Percentiles rank a stretch among this genome's conserved stretches.
phyloP scores from a whole-genome alignment of 2,113 vertebrate genomes.

The Eidolon helvum region DNA sequence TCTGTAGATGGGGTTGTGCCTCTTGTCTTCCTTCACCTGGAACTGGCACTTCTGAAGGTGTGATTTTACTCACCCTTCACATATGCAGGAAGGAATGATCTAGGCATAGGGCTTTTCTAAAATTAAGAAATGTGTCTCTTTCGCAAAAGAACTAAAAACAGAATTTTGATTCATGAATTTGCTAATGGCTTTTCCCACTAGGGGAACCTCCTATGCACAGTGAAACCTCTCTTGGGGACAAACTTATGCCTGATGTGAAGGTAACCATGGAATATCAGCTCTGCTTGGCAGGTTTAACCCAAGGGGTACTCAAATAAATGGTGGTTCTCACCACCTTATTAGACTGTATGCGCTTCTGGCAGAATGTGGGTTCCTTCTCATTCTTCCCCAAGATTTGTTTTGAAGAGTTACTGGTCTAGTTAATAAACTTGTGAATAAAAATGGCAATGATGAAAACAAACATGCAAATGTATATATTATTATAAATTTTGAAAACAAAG shows the following conservation, averaged over 20 bases:
- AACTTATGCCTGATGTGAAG: background rate
- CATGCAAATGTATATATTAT: background rate
- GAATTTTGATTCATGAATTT: slow-evolving; percentile 64
- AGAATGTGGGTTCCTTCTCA: background rate
- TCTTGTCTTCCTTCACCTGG: background rate
- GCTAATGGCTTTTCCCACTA: slow-evolving; percentile 46
- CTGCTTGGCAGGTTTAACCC: background rate
- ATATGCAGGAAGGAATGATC: background rate
- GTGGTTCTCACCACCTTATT: background rate
- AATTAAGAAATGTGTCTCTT: slow-evolving; percentile 38
- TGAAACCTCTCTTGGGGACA: background rate
- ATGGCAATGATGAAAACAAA: background rate
- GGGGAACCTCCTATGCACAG: background rate
- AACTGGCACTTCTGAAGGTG: slow-evolving; percentile 1
- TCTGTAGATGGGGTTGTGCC: rapidly evolving
- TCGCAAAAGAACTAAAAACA: slow-evolving; percentile 67
- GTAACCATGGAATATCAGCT: background rate
- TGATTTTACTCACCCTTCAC: background rate
- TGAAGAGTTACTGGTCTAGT: background rate
- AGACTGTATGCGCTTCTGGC: background rate
- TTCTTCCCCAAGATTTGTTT: background rate
- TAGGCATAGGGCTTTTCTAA: slow-evolving; percentile 13
- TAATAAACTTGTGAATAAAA: background rate
- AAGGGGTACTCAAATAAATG: too few relatives aligned
- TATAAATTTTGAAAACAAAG: background rate